Evolutionary conservation across 1,140 invertebrate species (phyloP).

Genomic region (Medauroidea extradentata): DNA sequence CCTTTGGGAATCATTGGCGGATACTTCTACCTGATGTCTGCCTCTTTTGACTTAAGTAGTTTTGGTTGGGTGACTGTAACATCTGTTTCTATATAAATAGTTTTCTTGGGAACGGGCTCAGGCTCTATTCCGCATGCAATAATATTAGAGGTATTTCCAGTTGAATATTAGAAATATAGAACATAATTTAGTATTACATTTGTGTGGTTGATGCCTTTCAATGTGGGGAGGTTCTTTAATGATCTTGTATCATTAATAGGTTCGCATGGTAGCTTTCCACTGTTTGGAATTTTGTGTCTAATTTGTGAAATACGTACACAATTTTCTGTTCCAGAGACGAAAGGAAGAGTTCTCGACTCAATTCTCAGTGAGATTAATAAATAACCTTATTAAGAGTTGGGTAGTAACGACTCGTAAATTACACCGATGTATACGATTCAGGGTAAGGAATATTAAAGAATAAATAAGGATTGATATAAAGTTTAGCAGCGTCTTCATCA

Average conservation of each 20-base stretch:
- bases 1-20: constrained; percentile 38
- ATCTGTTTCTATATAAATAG: constrained; percentile 51
- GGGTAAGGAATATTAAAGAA: no score
- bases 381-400: constrained; percentile 16
- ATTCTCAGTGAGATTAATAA: constrained; percentile 46
- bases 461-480: no score
- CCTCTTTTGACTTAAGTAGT: constrained; percentile 28
- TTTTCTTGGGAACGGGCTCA: constrained; percentile 46
- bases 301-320: constrained; percentile 44
- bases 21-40: constrained; percentile 42
- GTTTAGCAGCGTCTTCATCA: no score
- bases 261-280: constrained; percentile 51
- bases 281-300: constrained; percentile 51
- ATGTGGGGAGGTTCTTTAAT: constrained; percentile 52
- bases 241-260: constrained; percentile 44
- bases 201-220: constrained; percentile 53
- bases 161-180: constrained; percentile 74
- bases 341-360: constrained; percentile 54
- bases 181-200: constrained; percentile 67
- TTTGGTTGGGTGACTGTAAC: constrained; percentile 50
- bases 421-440: no score
- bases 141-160: constrained; percentile 61
- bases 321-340: constrained; percentile 59
- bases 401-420: no score
- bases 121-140: constrained; percentile 55